Evolutionary conservation across 2,888 invertebrate species (phyloP).

Genomic region (Andrena dorsata): DNA sequence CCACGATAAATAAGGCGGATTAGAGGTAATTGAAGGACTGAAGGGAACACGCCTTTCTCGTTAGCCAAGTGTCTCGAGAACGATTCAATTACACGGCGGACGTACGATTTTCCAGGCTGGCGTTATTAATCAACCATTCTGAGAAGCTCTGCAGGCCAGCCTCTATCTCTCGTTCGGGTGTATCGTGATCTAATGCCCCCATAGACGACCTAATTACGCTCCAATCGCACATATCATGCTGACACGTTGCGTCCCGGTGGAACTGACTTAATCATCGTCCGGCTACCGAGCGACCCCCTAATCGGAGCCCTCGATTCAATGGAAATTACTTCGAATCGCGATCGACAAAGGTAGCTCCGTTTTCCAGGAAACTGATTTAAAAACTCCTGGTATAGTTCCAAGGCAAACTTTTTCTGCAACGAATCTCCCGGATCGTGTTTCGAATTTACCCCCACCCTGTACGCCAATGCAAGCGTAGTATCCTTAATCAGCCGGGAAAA

Average conservation of each 20-base stretch:
- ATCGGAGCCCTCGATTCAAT: conserved; percentile 25
- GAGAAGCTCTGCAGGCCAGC: conserved; percentile 44
- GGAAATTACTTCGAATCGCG: neutral
- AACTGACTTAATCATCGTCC: conserved; percentile 43
- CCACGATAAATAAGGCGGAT: conserved; percentile 43
- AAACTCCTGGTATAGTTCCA: neutral
- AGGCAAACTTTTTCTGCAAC: too few species aligned
- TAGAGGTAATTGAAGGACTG: conserved; percentile 15
- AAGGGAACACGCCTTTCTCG: conserved; percentile 50
- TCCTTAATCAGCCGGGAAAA: neutral
- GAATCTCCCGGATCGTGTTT: too few species aligned
- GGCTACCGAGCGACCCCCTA: conserved; percentile 25
- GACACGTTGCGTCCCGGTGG: conserved; percentile 41
- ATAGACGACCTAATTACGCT: conserved; percentile 67
- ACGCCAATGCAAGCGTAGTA: neutral
- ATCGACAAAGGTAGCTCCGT: neutral
- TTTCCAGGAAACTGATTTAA: neutral
- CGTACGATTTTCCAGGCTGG: conserved; percentile 24
- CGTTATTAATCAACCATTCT: conserved; percentile 47
- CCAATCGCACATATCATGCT: conserved; percentile 61
- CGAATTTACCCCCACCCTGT: neutral
- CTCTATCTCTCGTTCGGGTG: conserved; percentile 39
- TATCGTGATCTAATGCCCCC: conserved; percentile 62
- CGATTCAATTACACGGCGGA: conserved; percentile 39
- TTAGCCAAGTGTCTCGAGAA: conserved; percentile 27